Evolutionary conservation across 2,888 invertebrate species (phyloP).

Genomic region (Drosophila greeni): DNA sequence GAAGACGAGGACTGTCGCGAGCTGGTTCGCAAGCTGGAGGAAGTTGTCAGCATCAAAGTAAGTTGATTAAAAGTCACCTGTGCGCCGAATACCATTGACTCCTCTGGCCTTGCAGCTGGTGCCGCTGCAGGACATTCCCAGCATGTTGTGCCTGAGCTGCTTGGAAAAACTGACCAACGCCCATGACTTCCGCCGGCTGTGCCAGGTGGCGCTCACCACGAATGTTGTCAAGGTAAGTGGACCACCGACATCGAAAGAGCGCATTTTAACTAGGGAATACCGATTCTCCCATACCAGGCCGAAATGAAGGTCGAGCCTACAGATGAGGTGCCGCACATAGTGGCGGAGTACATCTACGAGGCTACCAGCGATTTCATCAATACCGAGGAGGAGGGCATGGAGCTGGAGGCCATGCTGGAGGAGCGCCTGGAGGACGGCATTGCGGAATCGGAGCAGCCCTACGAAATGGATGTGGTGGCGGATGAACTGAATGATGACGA

Average conservation of each 20-base stretch:
- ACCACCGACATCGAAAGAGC: no score
- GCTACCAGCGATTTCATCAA: slow-evolving; percentile 70
- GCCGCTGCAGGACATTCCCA: slow-evolving; percentile 73
- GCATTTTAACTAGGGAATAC: background rate
- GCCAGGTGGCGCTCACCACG: slow-evolving; percentile 72
- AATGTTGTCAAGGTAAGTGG: slow-evolving; percentile 68
- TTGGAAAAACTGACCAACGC: slow-evolving; percentile 66
- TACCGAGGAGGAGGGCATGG: slow-evolving; percentile 61
- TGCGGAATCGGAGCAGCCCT: slow-evolving; percentile 39
- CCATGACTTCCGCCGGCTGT: slow-evolving; percentile 72
- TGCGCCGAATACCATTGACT: background rate
- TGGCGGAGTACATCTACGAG: slow-evolving; percentile 62
- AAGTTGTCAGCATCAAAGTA: slow-evolving; percentile 76
- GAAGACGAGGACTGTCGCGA: slow-evolving; percentile 58
- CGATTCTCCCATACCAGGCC: slow-evolving; percentile 46
- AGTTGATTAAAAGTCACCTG: background rate
- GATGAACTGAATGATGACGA: slow-evolving; percentile 43
- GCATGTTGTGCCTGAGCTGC: slow-evolving; percentile 74
- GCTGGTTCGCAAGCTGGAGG: slow-evolving; percentile 74
- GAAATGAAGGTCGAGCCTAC: slow-evolving; percentile 69
- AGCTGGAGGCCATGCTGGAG: slow-evolving; percentile 62
- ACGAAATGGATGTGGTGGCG: slow-evolving; percentile 10
- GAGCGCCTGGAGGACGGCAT: slow-evolving; percentile 58
- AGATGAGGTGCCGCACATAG: slow-evolving; percentile 52
- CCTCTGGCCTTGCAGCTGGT: slow-evolving; percentile 56